Base-by-base conservation (phyloP, 2,797 vertebrate species). In the Tadarida brasiliensis region DNA sequence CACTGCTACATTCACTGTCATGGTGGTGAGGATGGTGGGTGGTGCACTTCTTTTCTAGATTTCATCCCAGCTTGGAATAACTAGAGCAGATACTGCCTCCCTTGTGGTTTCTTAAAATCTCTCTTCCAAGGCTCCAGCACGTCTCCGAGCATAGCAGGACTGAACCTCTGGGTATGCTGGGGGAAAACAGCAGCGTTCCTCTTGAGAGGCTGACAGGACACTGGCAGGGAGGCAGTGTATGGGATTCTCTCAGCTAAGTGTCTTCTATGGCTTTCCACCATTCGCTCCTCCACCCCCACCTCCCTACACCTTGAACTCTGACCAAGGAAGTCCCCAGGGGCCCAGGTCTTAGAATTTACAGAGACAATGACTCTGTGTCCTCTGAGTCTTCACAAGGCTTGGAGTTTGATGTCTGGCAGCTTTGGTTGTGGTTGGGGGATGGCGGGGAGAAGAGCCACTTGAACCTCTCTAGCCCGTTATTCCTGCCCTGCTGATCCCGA, bases 341-440 rank as follows among this genome's bases (percentile, higher is more conserved):
- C 15, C 47, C 17, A 14, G 81, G 81, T 84, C 19, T 95, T 39
- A 67, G 63, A 74, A 94, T 80, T 87, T 83, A 73, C 74, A 73
- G 76, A 88, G 70, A 91, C 68, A 81, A 33, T 84, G 78, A 63
- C 44, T 95, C 47, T 15, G 90, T 91, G 94, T 97, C 81, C 20
- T 95, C 81, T 95, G 95, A 97, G 87, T 96, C 97, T 96, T 94
- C 94, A n/a, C 59, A 59, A 81, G 91, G 85, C 96, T 97, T 97
- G 95, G 96, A 95, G 94, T 97, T 96, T 97, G 97, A 90, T 95
- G 77, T 97, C 92, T 96, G 92, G 96, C 91, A 59, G 54, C 78
- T 97, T 97, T 97, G 93, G 73, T 97, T 97, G 97, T 96, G 95
- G 71, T 80, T 96, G 84, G 94, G 96, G 89, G 70, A 22, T 39